Evolutionary conservation across 2,113 vertebrate species (phyloP).

Genomic region (Strigops habroptila): DNA sequence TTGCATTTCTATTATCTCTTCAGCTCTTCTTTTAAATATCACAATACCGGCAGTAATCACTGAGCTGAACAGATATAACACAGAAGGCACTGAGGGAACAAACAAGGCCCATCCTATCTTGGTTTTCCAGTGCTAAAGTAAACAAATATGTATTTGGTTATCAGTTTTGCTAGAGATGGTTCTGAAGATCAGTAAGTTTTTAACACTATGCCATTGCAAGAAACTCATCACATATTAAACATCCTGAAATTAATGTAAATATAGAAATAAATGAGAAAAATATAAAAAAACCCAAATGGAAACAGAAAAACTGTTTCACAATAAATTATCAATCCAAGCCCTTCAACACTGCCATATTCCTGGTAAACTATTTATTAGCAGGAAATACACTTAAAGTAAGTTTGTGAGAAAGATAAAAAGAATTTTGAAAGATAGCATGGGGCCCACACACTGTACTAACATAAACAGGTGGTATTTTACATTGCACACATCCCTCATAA

Average conservation of each 20-base stretch:
- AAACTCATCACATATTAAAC: background rate
- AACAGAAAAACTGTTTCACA: background rate
- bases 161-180: background rate
- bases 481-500: background rate
- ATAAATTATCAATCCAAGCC: background rate
- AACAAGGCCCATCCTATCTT: background rate
- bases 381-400: background rate
- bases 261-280: background rate
- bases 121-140: background rate
- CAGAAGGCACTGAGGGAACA: background rate
- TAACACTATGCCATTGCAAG: background rate
- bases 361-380: background rate
- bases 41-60: background rate
- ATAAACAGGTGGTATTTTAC: background rate
- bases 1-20: background rate
- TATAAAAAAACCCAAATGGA: background rate
- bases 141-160: background rate
- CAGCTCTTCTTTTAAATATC: background rate
- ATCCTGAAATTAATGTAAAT: background rate
- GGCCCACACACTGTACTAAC: background rate
- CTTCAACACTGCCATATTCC: background rate
- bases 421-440: background rate
- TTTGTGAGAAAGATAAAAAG: background rate
- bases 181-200: background rate
- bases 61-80: constrained; percentile 15